phyloP scores from a whole-genome alignment of 2,113 vertebrate species.

The Cettia cetti region DNA sequence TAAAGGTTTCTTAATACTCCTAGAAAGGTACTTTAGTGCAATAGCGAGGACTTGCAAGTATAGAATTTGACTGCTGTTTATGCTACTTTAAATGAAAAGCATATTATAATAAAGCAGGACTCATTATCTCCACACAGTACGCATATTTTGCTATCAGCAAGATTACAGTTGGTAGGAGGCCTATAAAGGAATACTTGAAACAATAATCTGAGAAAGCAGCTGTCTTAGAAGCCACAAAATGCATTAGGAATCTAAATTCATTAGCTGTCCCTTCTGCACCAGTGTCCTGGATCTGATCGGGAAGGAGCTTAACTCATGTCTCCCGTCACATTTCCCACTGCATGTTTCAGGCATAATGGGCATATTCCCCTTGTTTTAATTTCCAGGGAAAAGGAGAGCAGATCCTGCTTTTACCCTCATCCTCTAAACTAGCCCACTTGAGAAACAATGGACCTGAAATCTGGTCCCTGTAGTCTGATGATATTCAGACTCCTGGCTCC shows the following conservation, averaged over 20 bases:
- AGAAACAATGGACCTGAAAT: not conserved
- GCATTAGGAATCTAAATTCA: constrained; percentile 24
- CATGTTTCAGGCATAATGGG: not conserved
- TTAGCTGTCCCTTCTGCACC: not conserved
- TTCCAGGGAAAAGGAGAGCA: not conserved
- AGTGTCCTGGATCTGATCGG: not conserved
- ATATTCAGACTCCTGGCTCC: not conserved
- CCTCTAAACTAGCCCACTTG: not conserved
- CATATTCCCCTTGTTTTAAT: not conserved
- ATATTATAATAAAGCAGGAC: not conserved
- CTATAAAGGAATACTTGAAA: not conserved
- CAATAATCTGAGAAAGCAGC: constrained; percentile 8
- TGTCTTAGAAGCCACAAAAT: constrained; percentile 18
- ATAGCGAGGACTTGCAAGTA: not conserved
- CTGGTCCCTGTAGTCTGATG: not conserved
- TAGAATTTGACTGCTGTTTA: not conserved
- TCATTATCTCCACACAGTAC: not conserved
- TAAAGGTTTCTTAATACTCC: not conserved
- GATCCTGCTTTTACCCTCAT: not conserved
- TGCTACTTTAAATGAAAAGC: constrained; percentile 2
- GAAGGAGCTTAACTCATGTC: not conserved
- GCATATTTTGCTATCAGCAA: not conserved
- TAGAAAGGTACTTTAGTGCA: not conserved
- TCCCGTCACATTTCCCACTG: not conserved
- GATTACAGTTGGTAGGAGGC: not conserved